phyloP scores from a whole-genome alignment of 2,113 vertebrate genomes.

The Chelonoidis abingdonii region DNA sequence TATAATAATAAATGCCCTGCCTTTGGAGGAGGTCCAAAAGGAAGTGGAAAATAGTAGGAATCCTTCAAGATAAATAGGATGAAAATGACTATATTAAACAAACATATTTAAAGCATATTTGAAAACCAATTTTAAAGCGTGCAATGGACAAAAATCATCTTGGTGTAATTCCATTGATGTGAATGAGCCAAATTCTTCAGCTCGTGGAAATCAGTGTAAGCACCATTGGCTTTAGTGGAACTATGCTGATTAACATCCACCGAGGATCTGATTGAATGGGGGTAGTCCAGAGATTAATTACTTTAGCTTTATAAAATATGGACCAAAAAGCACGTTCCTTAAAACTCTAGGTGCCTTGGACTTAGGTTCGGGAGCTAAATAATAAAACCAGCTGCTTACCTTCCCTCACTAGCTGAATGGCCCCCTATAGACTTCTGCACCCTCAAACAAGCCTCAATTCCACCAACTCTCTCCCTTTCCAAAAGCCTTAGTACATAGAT shows the following conservation, averaged over 20 bases:
- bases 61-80: background rate
- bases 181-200: background rate
- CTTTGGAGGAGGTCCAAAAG: background rate
- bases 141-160: background rate
- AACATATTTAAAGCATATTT: background rate
- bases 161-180: fast-evolving
- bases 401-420: too few species aligned
- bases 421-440: background rate
- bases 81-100: background rate
- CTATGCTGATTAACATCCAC: background rate
- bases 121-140: background rate
- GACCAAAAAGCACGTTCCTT: background rate
- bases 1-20: background rate
- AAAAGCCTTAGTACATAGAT: background rate
- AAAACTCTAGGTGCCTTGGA: background rate
- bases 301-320: background rate
- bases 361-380: background rate
- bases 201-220: background rate
- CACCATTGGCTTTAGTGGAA: background rate
- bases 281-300: background rate
- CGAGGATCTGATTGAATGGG: background rate
- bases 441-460: background rate
- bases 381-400: background rate
- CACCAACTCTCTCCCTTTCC: background rate
- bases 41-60: background rate